These are phyloP conservation scores for Antechinus flavipes DNA, from an alignment of 2,113 vertebrate genomes.

Conservation along the genomic window DNA sequence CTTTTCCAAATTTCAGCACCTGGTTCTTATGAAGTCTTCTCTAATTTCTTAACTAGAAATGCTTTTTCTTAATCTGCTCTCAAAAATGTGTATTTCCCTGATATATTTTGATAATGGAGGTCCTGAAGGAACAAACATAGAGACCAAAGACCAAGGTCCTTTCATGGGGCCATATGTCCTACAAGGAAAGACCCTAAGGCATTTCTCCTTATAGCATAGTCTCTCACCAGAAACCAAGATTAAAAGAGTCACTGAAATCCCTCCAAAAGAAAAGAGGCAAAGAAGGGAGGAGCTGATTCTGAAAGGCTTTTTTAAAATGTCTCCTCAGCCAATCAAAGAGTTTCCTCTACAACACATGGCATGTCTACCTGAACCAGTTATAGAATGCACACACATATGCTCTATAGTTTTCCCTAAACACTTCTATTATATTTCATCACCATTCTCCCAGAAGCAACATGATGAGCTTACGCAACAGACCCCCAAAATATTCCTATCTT, in stretches of 20 bases:
- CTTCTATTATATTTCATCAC: not conserved
- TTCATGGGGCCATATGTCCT: not conserved
- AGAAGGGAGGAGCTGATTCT: not conserved
- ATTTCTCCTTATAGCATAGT: not conserved
- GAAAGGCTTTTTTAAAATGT: not conserved
- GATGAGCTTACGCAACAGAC: not conserved
- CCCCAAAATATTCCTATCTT: not conserved
- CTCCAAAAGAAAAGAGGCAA: not conserved
- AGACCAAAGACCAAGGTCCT: not conserved
- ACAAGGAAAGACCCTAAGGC: not conserved
- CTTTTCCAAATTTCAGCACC: not conserved
- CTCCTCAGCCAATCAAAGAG: not conserved
- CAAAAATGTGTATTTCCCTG: not conserved
- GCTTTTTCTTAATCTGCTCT: not conserved
- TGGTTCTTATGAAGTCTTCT: not conserved
- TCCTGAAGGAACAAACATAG: not conserved
- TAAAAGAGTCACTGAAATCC: not conserved
- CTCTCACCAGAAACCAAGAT: not conserved
- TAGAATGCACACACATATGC: not conserved
- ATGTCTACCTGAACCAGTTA: not conserved
- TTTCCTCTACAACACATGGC: not conserved
- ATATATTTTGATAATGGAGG: not conserved
- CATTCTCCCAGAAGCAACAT: not conserved
- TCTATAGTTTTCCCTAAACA: not conserved
- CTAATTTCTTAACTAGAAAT: not conserved